Evolutionary conservation across 2,797 vertebrate genomes (phyloP), one percentile per base, ranked within the genome.

Genomic region (Paedocypris micromegethes): DNA sequence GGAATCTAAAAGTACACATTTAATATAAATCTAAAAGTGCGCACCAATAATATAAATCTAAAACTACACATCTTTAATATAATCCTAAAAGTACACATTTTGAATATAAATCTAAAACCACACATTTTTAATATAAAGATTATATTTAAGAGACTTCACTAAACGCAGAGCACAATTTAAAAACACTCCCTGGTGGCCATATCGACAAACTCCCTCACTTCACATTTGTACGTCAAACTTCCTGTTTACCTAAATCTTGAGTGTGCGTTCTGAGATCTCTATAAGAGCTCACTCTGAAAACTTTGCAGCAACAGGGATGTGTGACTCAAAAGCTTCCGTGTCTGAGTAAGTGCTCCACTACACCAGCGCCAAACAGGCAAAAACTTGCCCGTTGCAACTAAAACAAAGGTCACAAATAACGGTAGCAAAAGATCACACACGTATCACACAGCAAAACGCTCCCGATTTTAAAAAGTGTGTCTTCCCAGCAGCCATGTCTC

Each of bases 211-310:
- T 23, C 23, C 23, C 23, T 23, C 23, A 23, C 23, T 23, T 23
- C 4, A 6, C 23, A 23, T 53, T 43, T 64, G 1, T 54, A 46
- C 6, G 5, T 47, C 50, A 54, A 42, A 1, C 66, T 68, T 68
- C 66, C 66, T 68, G 58, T 60, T 68, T 47, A 61, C 61, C 54
- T 69, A 43, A 39, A 49, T 69, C 40, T 38, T 4, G 42, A 61
- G 52, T 44, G 23, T 23, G 23, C 23, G 23, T 23, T 23, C 23
- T 0, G 49, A n/a, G 47, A 61, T 47, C 61, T 48, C 58, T 43
- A 54, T 6, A 69, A 69, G 49, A 47, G 39, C 43, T 42, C n/a
- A 43, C 52, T 44, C 56, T 52, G 48, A 49, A 62, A 60, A 58
- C 38, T 23, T 51, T 69, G 58, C 45, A 62, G 39, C 55, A n/a